Conservation (phyloP, 2,888 invertebrate species). For the Drosophila rubida region DNA sequence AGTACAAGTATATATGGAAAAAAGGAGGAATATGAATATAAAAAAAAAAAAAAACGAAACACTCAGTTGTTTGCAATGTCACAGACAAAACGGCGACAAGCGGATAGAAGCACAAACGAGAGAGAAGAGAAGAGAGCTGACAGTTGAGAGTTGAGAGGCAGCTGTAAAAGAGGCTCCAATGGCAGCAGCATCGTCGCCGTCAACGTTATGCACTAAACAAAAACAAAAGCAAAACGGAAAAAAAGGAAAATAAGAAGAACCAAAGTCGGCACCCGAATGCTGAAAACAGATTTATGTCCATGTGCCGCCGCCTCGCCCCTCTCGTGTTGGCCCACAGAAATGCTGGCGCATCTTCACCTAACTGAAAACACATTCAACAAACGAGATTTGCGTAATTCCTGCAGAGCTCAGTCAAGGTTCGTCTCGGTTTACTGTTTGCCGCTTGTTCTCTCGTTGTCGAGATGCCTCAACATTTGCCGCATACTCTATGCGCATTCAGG, state of each 20-base stretch:
- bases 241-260: neutral
- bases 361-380: slow-evolving; percentile 80
- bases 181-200: slow-evolving; percentile 50
- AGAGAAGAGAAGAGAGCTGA: slow-evolving; percentile 35
- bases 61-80: slow-evolving; percentile 69
- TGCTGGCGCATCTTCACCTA: slow-evolving; percentile 74
- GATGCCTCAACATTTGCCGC: slow-evolving; percentile 30
- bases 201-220: slow-evolving; percentile 70
- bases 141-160: neutral
- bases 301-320: slow-evolving; percentile 32
- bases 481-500: slow-evolving; percentile 26
- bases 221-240: slow-evolving; percentile 1
- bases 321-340: slow-evolving; percentile 19
- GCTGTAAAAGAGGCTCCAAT: slow-evolving; percentile 24
- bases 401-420: slow-evolving; percentile 73
- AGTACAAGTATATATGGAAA: slow-evolving; percentile 12
- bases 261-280: slow-evolving; percentile 62
- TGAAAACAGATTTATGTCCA: slow-evolving; percentile 73
- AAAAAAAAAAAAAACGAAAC: slow-evolving; percentile 28
- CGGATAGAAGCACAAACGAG: slow-evolving; percentile 8
- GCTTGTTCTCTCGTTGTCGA: slow-evolving; percentile 42
- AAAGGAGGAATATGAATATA: slow-evolving; percentile 7
- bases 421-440: slow-evolving; percentile 60
- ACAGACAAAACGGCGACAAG: slow-evolving; percentile 74
- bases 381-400: slow-evolving; percentile 81